phyloP scores from a whole-genome alignment of 2,888 invertebrate species.

The Lucinisca nassula region DNA sequence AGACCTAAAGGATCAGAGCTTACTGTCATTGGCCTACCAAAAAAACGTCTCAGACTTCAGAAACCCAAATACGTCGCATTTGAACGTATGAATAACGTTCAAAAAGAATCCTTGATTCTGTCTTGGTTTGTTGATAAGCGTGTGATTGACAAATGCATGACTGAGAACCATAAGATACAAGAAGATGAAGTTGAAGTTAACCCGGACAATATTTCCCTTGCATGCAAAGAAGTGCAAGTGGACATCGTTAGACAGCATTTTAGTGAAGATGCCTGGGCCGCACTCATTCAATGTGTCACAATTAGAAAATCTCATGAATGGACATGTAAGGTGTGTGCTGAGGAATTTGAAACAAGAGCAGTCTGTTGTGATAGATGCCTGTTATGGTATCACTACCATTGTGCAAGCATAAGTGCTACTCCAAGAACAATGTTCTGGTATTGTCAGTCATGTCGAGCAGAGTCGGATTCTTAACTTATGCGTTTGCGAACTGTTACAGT shows the following conservation, averaged over 20 bases:
- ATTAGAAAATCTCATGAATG: neutral
- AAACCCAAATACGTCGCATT: neutral
- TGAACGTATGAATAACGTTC: neutral
- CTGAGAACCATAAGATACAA: neutral
- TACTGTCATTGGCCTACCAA: no score
- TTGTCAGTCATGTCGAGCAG: neutral
- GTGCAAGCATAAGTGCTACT: neutral
- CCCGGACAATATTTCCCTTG: neutral
- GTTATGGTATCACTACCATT: neutral
- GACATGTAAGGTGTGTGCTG: neutral
- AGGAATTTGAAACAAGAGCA: neutral
- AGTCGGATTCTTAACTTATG: neutral
- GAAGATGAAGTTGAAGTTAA: neutral
- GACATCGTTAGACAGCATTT: neutral
- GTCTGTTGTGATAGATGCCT: neutral
- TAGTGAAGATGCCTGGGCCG: neutral
- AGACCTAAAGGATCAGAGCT: no score
- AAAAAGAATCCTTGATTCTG: neutral
- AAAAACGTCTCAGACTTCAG: no score
- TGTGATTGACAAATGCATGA: neutral
- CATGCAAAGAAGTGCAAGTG: neutral
- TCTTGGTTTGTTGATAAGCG: neutral
- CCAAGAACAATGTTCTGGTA: neutral
- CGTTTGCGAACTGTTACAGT: no score
- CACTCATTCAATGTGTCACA: neutral